Base-by-base conservation (phyloP, 2,113 vertebrate genomes). In the Cebidichthys violaceus region DNA sequence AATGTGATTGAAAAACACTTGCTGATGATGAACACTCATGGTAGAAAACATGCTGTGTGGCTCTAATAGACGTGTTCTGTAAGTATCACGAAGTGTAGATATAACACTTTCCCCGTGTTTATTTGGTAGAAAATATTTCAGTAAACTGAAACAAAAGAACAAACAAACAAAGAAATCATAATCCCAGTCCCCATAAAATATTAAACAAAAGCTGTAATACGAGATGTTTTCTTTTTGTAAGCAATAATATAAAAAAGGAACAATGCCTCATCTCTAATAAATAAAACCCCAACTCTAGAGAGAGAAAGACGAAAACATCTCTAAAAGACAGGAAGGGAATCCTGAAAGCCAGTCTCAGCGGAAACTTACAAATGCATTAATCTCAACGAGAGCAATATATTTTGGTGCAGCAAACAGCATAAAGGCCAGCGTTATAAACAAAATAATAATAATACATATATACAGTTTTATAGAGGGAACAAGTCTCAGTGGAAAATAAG, bases 191-290 rank as follows among this genome's bases (percentile, higher is more conserved):
- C 10, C 4, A 24, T 41, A 10, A 54, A 85, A 52, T 15, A 80
- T 70, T 41, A 43, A 41, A 55, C 55, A 14, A 52, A 65, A 47
- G 10, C 39, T 27, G 6, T 69, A 68, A 66, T 27, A 37, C 14
- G 37, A 55, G 60, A 41, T 3, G 8, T 33, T 61, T 69, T 54
- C 7, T 29, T 24, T 54, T 45, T 47, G 43, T 27, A 31, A 9
- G 10, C 43, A 64, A 76, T 37, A 70, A 59, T 41, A 59, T n/a
- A 65, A 57, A 61, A n/a, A 24, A 41, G 11, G n/a, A 75, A 27
- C 27, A 45, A 29, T 20, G 17, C 8, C 1, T 55, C 13, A 33
- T 64, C 20, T 45, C 50, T 67, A 55, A 83, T 57, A 50, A 70
- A 74, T 66, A 45, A 70, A 79, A n/a, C 9, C 29, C 6, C 20